These are phyloP conservation scores for Tenualosa thibaudeaui DNA, from an alignment of 2,797 vertebrate species.

Conservation along the genomic window DNA sequence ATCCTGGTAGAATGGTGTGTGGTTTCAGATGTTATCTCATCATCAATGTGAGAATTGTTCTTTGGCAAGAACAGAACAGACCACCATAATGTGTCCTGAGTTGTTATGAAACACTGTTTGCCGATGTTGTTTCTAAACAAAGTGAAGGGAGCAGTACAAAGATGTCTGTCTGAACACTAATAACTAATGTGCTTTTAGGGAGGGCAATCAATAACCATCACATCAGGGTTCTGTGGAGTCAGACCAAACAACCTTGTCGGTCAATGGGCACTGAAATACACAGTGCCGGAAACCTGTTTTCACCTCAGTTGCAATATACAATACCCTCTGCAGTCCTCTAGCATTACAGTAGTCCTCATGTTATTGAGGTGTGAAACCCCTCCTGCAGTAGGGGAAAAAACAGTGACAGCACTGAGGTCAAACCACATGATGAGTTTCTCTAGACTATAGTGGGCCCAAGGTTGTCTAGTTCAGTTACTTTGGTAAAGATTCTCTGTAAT, in stretches of 20 bases:
- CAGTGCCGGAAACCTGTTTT: neutral
- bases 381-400: too few relatives aligned
- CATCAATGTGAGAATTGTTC: neutral
- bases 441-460: too few relatives aligned
- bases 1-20: neutral
- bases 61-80: neutral
- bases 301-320: too few relatives aligned
- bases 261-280: neutral
- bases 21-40: neutral
- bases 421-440: too few relatives aligned
- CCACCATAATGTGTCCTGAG: neutral
- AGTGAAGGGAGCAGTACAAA: neutral
- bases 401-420: too few relatives aligned
- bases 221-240: neutral
- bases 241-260: neutral
- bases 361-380: too few relatives aligned
- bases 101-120: neutral
- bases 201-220: neutral
- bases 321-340: too few relatives aligned
- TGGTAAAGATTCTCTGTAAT: too few relatives aligned
- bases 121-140: neutral
- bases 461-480: too few relatives aligned
- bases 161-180: neutral
- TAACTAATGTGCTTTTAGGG: conserved; percentile 16
- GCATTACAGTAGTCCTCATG: too few relatives aligned